Base-by-base conservation (phyloP, 1,140 invertebrate genomes). In the Diplogasteroides magnus region DNA sequence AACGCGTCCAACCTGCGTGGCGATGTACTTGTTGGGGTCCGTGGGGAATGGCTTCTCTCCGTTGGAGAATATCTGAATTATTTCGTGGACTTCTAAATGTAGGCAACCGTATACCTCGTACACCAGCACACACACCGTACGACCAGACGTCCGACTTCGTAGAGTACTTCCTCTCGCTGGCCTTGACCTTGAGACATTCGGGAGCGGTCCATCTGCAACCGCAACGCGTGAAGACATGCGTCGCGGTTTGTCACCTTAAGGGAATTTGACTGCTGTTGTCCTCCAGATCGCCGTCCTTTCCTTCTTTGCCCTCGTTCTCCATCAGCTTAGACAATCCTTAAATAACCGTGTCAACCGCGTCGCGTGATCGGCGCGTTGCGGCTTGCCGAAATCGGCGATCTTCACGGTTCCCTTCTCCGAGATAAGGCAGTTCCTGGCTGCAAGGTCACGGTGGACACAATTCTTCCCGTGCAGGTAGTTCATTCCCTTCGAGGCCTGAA, bases 321-420 rank as follows among this genome's bases (percentile, higher is more conserved):
- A 64, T 29, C 15, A 64, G 23, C 62, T 64, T 64, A 0, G 62
- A 70, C 37, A 48, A 19, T 11, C 37, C 37, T 48, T 6, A 48
- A 6, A 48, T 19, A 48, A 48, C 6, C 6, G 19, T 6, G 6
- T 11, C 37, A 19, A 19, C 19, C 6, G 6, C 37, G 19, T 48
- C 19, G 37, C 6, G 37, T 6, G 37, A 48, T 48, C 6, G 6
- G 37, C 6, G 6, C 61, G 57, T 57, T 92, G 85, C 0, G 92
- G 92, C 77, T 96, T 92, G 0, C 93, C 93, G 80, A 96, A 96
- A 83, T 96, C 93, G 0, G 91, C 91, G 0, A 96, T 91, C 87
- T 95, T 95, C 82, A 92, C 94, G 0, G 88, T 88, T 74, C 91
- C 89, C 76, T 93, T 90, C 26, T 92, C 90, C 2, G 68, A 70